Evolutionary conservation across 2,113 vertebrate species (phyloP).

Genomic region (Gallinago undulata): DNA sequence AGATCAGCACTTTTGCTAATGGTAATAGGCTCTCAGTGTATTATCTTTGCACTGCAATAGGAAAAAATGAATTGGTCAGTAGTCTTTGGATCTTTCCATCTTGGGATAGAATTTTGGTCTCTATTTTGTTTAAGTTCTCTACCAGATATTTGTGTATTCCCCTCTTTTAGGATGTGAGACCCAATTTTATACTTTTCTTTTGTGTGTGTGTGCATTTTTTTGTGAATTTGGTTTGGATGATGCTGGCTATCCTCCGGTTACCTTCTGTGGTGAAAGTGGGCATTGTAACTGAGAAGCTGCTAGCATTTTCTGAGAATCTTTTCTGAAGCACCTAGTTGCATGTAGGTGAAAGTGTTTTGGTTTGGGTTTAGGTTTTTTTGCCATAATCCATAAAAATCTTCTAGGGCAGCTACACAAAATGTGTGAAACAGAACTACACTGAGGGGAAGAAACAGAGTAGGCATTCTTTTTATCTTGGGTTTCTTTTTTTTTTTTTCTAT

Average conservation of each 20-base stretch:
- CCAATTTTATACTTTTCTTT: background rate
- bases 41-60: background rate
- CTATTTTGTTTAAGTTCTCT: conserved; percentile 6
- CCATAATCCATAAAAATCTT: background rate
- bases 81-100: background rate
- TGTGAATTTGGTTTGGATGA: background rate
- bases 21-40: background rate
- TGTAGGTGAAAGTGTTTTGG: background rate
- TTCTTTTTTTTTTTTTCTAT: background rate
- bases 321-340: background rate
- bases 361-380: background rate
- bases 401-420: background rate
- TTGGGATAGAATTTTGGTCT: background rate
- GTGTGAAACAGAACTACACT: background rate
- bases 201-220: background rate
- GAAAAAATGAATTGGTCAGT: background rate
- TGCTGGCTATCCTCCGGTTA: background rate
- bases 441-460: background rate
- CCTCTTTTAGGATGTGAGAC: background rate
- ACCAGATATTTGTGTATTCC: background rate
- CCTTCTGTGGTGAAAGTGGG: background rate
- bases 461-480: background rate
- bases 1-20: background rate
- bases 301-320: background rate
- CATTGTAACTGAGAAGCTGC: background rate